These are phyloP conservation scores for Augiades crinisus DNA, from an alignment of 2,888 invertebrate species.

Conservation along the genomic window DNA sequence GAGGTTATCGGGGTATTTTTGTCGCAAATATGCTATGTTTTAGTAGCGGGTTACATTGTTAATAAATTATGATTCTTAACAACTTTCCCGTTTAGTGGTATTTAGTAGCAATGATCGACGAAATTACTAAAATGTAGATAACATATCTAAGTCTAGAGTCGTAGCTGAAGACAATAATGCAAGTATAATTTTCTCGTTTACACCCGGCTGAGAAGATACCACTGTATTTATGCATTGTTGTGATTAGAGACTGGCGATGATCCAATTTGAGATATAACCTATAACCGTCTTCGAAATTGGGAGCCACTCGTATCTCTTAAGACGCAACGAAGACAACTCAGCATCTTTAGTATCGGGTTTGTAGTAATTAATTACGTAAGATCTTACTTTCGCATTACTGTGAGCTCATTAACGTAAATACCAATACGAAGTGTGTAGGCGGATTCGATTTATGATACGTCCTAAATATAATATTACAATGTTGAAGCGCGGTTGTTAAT, in stretches of 20 bases:
- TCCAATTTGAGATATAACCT: neutral
- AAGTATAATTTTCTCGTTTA: neutral
- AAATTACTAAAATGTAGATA: neutral
- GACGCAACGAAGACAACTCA: constrained; percentile 8
- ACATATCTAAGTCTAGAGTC: neutral
- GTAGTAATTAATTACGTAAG: constrained; percentile 15
- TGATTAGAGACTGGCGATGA: neutral
- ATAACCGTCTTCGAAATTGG: neutral
- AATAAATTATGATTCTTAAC: neutral
- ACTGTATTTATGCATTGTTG: neutral
- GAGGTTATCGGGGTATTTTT: constrained; percentile 56
- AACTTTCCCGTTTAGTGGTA: neutral
- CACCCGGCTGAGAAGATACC: neutral
- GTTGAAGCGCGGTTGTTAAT: constrained; percentile 4
- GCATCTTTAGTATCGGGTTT: neutral
- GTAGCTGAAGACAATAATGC: too few relatives aligned
- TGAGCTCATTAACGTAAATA: constrained; percentile 14
- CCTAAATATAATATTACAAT: constrained; percentile 6
- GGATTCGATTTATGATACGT: constrained; percentile 10
- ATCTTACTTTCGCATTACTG: constrained; percentile 22
- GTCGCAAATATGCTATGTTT: constrained; percentile 27
- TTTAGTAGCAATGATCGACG: too few relatives aligned
- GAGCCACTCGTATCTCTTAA: neutral
- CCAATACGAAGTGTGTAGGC: constrained; percentile 4
- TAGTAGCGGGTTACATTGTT: constrained; percentile 1